Evolutionary conservation across 2,113 vertebrate genomes (phyloP).

Genomic region (Bubo bubo): DNA sequence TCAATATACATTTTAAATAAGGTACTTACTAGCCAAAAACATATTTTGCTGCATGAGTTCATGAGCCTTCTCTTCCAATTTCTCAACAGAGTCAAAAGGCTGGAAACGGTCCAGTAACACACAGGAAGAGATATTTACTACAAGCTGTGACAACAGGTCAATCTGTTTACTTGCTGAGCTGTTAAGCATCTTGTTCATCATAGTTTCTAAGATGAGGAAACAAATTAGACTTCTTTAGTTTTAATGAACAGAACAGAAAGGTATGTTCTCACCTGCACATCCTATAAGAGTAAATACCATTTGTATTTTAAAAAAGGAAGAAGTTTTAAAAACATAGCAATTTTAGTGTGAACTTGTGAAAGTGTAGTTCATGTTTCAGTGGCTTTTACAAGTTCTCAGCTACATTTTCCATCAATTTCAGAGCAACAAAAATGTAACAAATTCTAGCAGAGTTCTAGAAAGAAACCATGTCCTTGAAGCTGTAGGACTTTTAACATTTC

Average conservation of each 20-base stretch:
- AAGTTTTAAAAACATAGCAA: background rate
- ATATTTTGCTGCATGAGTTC: conserved; percentile 70
- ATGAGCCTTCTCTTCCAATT: conserved; percentile 60
- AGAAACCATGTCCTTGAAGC: background rate
- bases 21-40: conserved; percentile 76
- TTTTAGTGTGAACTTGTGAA: background rate
- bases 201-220: conserved; percentile 36
- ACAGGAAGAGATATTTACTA: conserved; percentile 75
- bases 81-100: conserved; percentile 51
- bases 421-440: background rate
- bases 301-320: background rate
- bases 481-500: background rate
- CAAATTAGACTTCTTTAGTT: background rate
- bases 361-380: background rate
- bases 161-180: conserved; percentile 24
- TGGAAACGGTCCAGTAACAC: conserved; percentile 71
- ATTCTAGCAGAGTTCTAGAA: background rate
- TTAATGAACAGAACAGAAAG: background rate
- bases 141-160: conserved; percentile 50
- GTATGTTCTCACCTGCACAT: background rate
- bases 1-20: background rate
- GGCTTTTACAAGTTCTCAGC: background rate
- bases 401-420: background rate
- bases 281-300: background rate
- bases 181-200: conserved; percentile 41